Base-by-base conservation (phyloP, 2,888 invertebrate genomes). In the Ametastegia equiseti region DNA sequence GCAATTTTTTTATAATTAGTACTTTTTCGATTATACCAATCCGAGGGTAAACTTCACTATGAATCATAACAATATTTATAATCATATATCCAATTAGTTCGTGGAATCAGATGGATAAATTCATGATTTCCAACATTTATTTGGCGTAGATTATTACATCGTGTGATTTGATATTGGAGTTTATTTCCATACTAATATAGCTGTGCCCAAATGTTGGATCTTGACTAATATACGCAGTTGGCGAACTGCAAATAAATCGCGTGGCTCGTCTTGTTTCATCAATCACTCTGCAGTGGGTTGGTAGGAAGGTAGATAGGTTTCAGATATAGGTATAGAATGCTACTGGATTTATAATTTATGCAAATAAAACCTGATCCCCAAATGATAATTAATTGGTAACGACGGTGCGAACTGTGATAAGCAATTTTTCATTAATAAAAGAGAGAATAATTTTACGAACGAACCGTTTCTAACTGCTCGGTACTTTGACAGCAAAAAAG, bases 161-260 rank as follows among this genome's bases (percentile, higher is more conserved):
- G n/a, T n/a, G n/a, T n/a, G n/a, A n/a, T n/a, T n/a, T n/a, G n/a
- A n/a, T n/a, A n/a, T n/a, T n/a, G n/a, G n/a, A n/a, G n/a, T n/a
- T n/a, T n/a, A n/a, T n/a, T n/a, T n/a, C n/a, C n/a, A n/a, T n/a
- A n/a, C n/a, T n/a, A n/a, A n/a, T n/a, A n/a, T n/a, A n/a, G n/a
- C n/a, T n/a, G n/a, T n/a, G n/a, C n/a, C 11, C 30, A 60, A 30
- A 60, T 30, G 15, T 30, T 60, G 27, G 60, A 60, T 27, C 23
- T 60, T 60, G 60, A 60, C 30, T 60, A 30, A 60, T 60, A 60
- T 30, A 11, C 60, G 30, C 11, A 60, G 60, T 60, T 60, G 27
- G 30, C 60, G 60, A 60, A 60, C 60, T 60, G 60, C 30, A 23
- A 60, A 60, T 60, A 60, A 30, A 60, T 60, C 60, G 60, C 23